Conservation (phyloP, 2,888 invertebrate genomes). For the Cataglyphis cursor region DNA sequence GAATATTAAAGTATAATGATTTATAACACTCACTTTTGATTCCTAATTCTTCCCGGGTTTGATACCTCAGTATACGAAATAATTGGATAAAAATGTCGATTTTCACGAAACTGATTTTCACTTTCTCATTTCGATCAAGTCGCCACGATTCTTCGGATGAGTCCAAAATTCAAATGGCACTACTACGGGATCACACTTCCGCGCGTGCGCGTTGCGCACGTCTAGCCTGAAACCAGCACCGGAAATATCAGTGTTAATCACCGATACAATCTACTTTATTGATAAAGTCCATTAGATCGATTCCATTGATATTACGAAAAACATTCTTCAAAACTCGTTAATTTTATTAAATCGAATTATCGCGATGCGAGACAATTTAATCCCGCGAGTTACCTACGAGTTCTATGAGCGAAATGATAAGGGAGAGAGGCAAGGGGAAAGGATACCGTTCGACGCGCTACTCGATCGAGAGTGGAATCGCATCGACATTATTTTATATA, state of each 20-base stretch:
- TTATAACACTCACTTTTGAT: background rate
- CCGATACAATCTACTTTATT: background rate
- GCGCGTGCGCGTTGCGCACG: conserved; percentile 18
- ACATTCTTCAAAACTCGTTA: background rate
- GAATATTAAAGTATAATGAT: background rate
- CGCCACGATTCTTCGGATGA: background rate
- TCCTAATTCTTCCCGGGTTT: background rate
- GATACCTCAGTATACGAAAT: background rate
- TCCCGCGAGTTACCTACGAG: background rate
- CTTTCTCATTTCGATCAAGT: background rate
- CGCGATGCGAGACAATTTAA: background rate
- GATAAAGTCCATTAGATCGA: background rate
- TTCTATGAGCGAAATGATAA: too few relatives aligned
- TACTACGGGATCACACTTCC: conserved; percentile 47
- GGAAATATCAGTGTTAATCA: conserved; percentile 7
- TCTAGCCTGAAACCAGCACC: conserved; percentile 22
- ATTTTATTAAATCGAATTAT: conserved; percentile 8
- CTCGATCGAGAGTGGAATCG: background rate
- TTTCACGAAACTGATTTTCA: background rate
- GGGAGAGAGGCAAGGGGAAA: background rate
- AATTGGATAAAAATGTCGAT: background rate
- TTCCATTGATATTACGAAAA: background rate
- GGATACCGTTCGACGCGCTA: background rate
- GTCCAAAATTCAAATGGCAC: background rate
- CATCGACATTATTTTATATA: background rate